phyloP scores from a whole-genome alignment of 2,797 vertebrate genomes.

The Limosa lapponica region DNA sequence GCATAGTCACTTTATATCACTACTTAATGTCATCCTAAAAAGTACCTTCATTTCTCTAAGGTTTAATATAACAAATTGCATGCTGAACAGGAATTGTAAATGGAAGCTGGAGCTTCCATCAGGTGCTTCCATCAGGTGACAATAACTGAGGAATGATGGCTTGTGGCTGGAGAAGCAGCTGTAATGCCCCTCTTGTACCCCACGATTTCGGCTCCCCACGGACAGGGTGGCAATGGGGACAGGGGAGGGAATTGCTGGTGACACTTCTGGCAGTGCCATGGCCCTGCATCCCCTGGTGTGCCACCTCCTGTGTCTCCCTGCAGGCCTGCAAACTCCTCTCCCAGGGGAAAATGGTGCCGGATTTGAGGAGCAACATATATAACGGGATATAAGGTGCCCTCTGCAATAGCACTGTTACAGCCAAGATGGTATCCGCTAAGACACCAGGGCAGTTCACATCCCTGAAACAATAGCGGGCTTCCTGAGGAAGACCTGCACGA shows the following conservation, averaged over 20 bases:
- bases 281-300: background rate
- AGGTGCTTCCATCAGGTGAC: background rate
- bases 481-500: background rate
- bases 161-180: background rate
- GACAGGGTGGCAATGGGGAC: rapidly evolving
- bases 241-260: rapidly evolving
- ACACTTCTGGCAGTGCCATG: too few relatives aligned
- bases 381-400: background rate
- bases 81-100: background rate
- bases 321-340: background rate
- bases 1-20: background rate
- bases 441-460: background rate
- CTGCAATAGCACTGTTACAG: background rate
- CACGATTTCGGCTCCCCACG: rapidly evolving
- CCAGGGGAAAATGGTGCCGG: background rate
- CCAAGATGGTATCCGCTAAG: rapidly evolving
- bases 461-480: background rate
- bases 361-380: background rate
- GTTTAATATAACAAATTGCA: background rate
- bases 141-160: background rate
- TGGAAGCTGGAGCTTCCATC: background rate
- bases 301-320: background rate
- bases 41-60: background rate
- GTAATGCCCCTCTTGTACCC: background rate
- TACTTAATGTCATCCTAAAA: background rate